These are phyloP conservation scores for Bergia puertoricense DNA, from an alignment of 92 coral and sea anemone species.

Conservation along the genomic window DNA sequence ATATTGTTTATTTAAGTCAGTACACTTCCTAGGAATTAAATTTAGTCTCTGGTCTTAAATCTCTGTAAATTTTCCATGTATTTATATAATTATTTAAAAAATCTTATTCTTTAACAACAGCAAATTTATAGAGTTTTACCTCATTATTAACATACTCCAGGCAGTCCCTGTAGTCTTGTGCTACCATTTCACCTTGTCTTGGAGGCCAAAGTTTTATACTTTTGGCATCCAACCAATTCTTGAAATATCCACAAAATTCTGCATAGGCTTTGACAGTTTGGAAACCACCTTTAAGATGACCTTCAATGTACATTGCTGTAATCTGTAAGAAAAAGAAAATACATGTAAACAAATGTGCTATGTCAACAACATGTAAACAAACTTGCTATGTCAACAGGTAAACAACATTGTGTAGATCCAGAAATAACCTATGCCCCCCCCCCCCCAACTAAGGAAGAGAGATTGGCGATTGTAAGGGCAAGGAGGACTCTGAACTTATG, in stretches of 20 bases:
- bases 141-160: slow-evolving; percentile 93
- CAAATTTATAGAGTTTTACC: slow-evolving; percentile 46
- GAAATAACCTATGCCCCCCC: not conserved
- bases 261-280: slow-evolving; percentile 99
- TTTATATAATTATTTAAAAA: not conserved
- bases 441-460: not conserved
- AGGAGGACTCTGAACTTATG: too few species aligned
- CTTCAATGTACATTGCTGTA: slow-evolving; percentile 99
- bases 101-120: not conserved
- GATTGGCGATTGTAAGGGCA: too few species aligned
- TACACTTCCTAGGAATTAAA: too few species aligned
- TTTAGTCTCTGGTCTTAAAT: not conserved
- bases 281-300: slow-evolving; percentile 94
- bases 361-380: not conserved
- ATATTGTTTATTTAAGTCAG: too few species aligned
- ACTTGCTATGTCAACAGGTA: not conserved
- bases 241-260: slow-evolving; percentile 98
- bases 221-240: slow-evolving; percentile 97
- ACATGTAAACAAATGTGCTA: not conserved
- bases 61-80: not conserved
- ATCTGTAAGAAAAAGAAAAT: slow-evolving; percentile 57
- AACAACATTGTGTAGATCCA: not conserved
- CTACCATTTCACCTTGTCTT: slow-evolving; percentile 98
- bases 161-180: slow-evolving; percentile 96
- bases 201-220: slow-evolving; percentile 95